Base-by-base conservation (phyloP, 2,797 vertebrate species). In the Stomatorhinus walkeri region DNA sequence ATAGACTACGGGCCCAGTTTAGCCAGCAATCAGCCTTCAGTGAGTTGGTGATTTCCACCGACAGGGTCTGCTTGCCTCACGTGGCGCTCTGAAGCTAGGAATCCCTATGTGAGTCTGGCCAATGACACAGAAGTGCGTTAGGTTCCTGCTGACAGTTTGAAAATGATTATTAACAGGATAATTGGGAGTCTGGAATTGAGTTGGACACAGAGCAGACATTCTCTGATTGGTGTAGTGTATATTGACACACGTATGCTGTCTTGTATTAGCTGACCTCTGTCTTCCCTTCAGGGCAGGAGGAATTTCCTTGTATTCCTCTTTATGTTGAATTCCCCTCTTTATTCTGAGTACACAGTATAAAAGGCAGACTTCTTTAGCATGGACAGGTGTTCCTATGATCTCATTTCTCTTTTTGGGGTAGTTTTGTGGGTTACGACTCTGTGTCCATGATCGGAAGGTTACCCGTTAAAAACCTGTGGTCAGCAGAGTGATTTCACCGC, bases 1-100 rank as follows among this genome's bases (percentile, higher is more conserved):
- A 91, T 5, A 28, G 91, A 76, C 95, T 99, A 90, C 92, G 89
- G 88, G 92, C 94, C 28, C 93, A 91, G 49, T 98, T 97, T 93
- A 59, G 92, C 6, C 89, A 92, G 0, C 98, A 99, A 93, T 90
- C 89, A 4, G 91, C 96, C 90, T 95, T 99, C 0, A 93, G 94
- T 9, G 95, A 97, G 84, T 95, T 99, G 24, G 87, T 43, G 19
- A 90, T 99, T 89, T 93, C 92, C 0, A 96, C 94, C 1, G 94
- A 97, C 79, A 93, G 94, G 0, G 94, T 98, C 88, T 95, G 93
- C 61, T 94, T 98, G 52, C 94, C 96, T 0, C 95, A 94, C 0
- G 96, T 99, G 90, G 95, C 96, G 90, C 92, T 96, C 84, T 96
- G 88, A 93, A 22, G 28, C 12, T 12, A 48, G 22, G 12, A 51